phyloP scores from a whole-genome alignment of 2,888 invertebrate genomes.

The Zonitis immaculata region DNA sequence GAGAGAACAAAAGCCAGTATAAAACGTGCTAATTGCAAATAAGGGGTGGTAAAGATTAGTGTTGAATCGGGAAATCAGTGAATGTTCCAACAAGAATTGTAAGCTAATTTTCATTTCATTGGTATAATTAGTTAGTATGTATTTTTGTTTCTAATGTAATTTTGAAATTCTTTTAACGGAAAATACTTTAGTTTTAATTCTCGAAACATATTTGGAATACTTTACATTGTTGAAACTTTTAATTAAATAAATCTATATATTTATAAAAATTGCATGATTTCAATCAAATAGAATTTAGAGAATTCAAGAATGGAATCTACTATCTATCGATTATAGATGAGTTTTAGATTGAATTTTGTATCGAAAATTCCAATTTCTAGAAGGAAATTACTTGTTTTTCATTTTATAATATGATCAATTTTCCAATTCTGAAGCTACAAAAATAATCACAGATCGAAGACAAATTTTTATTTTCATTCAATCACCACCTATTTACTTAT shows the following conservation, averaged over 20 bases:
- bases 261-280: neutral
- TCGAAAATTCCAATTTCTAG: neutral
- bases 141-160: neutral
- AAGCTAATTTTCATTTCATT: slow-evolving; percentile 1
- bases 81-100: neutral
- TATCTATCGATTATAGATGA: neutral
- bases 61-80: neutral
- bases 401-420: neutral
- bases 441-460: no score
- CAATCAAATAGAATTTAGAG: neutral
- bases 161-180: neutral
- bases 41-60: neutral
- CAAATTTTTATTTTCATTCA: no score
- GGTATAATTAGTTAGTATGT: neutral
- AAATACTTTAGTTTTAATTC: neutral
- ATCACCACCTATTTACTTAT: no score
- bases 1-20: neutral
- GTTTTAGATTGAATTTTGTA: neutral
- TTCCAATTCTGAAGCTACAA: neutral
- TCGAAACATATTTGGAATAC: neutral
- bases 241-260: no score
- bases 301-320: neutral
- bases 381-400: neutral
- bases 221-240: neutral
- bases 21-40: neutral